Percentiles rank a stretch among this genome's conserved stretches.
These are phyloP conservation scores for Xenopus tropicalis DNA, from an alignment of 2,113 vertebrate genomes.

Conservation along the genomic window UCB_Xtro_10.0 CM004444.2:4685001-4685500, in stretches of 20 bases:
- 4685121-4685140: neutral
- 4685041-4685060: conserved; percentile 1
- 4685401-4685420: neutral
- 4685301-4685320: conserved; percentile 13
- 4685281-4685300: conserved; percentile 8
- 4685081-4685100: conserved; percentile 1
- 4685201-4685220: neutral
- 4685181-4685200: neutral
- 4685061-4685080: conserved; percentile 20
- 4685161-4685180: conserved; percentile 16
- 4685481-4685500: no score
- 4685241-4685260: conserved; percentile 4
- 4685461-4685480: no score
- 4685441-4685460: no score
- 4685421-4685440: neutral
- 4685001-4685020: neutral
- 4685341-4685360: neutral
- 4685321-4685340: neutral
- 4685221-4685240: conserved; percentile 3
- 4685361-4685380: conserved; percentile 1
- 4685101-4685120: neutral
- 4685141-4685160: conserved; percentile 19
- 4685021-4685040: neutral
- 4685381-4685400: neutral
- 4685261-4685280: conserved; percentile 32